A percentile compares a stretch with the other conserved stretches of the same genome.
Conservation (phyloP, 2,113 vertebrate species). For the Mus pahari region DNA sequence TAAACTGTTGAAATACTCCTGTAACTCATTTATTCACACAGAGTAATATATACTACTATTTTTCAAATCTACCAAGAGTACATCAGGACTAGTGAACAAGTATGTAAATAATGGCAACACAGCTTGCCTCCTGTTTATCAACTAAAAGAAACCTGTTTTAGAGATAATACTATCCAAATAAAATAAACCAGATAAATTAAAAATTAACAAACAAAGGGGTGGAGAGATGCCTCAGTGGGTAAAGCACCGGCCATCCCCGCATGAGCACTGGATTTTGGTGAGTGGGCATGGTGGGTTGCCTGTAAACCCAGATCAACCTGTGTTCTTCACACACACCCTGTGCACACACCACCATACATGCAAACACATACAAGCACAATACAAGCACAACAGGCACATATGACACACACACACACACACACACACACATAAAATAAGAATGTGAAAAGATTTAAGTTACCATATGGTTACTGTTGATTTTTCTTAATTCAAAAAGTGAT, state of each 20-base stretch:
- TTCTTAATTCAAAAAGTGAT: constrained; percentile 1
- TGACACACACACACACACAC: neutral
- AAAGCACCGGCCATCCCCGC: neutral
- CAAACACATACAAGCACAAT: neutral
- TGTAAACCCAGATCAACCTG: neutral
- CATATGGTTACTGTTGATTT: neutral
- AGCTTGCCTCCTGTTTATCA: neutral
- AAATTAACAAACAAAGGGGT: neutral
- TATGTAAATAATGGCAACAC: neutral
- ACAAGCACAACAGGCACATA: neutral
- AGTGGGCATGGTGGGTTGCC: neutral
- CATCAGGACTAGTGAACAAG: neutral
- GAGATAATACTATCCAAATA: constrained; percentile 26
- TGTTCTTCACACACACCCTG: neutral
- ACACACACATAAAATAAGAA: neutral
- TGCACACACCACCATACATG: neutral
- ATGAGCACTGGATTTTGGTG: no score
- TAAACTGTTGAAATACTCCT: neutral
- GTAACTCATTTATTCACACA: neutral
- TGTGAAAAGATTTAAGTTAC: neutral
- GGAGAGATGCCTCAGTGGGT: neutral
- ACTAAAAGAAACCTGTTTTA: neutral
- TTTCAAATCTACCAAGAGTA: neutral
- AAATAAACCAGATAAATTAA: neutral
- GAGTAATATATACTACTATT: neutral